Evolutionary conservation across 2,797 vertebrate genomes (phyloP).

Genomic region (Gallinago stenura): DNA sequence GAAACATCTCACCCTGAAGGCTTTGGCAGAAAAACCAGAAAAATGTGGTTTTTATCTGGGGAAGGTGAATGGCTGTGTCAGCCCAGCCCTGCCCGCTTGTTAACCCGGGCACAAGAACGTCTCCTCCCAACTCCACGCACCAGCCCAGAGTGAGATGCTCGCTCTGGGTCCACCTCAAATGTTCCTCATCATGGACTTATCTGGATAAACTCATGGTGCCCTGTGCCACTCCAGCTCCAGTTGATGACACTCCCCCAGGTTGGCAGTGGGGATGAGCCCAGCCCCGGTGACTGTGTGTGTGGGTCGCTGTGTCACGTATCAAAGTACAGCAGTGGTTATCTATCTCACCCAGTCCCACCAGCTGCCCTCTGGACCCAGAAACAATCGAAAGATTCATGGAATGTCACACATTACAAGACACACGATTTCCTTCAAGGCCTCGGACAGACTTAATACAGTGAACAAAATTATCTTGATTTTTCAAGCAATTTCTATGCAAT

Average conservation of each 20-base stretch:
- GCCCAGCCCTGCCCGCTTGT: accelerated
- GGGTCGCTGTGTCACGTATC: neutral
- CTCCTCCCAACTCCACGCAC: accelerated
- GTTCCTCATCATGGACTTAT: accelerated
- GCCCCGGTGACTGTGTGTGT: accelerated
- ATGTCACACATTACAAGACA: neutral
- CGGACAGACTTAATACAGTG: neutral
- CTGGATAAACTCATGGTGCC: accelerated
- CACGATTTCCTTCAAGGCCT: neutral
- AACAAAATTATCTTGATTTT: neutral
- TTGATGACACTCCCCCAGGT: neutral
- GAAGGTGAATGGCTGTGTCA: accelerated
- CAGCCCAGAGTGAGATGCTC: accelerated
- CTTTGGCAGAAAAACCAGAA: neutral
- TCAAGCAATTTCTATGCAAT: neutral
- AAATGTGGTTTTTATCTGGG: neutral
- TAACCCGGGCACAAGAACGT: neutral
- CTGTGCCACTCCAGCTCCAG: accelerated
- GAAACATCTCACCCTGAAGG: neutral
- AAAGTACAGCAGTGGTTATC: neutral
- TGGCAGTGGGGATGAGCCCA: accelerated
- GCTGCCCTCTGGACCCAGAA: slow-evolving; percentile 51
- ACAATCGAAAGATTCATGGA: neutral
- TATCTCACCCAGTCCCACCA: neutral
- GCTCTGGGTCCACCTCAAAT: neutral